phyloP scores from a whole-genome alignment of 2,113 vertebrate genomes.

The Menura novaehollandiae region DNA sequence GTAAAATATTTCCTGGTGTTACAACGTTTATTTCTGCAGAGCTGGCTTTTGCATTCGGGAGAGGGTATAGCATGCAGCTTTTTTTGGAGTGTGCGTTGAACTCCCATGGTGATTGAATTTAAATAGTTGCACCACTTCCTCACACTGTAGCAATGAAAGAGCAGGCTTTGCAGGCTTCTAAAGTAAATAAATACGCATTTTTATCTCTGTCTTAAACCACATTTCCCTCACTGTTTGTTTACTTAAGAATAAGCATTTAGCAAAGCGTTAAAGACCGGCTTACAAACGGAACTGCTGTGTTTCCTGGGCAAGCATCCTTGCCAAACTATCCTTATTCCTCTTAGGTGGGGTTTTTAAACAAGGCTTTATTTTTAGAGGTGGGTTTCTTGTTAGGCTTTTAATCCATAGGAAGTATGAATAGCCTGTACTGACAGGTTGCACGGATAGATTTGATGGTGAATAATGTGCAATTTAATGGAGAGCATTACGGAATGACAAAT shows the following conservation, averaged over 20 bases:
- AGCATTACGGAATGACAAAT: neutral
- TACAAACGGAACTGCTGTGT: neutral
- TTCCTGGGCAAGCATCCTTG: neutral
- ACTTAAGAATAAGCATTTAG: neutral
- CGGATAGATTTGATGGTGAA: neutral
- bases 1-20: neutral
- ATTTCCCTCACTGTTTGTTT: neutral
- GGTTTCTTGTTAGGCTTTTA: neutral
- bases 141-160: neutral
- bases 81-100: neutral
- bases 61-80: neutral
- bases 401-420: neutral
- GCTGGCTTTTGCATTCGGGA: neutral
- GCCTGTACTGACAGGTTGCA: neutral
- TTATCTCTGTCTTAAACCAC: neutral
- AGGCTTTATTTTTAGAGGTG: neutral
- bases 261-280: neutral
- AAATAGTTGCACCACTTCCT: neutral
- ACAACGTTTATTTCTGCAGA: neutral
- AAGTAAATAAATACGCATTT: neutral
- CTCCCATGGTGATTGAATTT: conserved; percentile 20
- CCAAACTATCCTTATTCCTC: neutral
- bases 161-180: neutral
- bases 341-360: neutral
- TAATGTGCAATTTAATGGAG: neutral